These are phyloP conservation scores for Periplaneta americana DNA, from an alignment of 1,140 invertebrate species.

Conservation along the genomic window DNA sequence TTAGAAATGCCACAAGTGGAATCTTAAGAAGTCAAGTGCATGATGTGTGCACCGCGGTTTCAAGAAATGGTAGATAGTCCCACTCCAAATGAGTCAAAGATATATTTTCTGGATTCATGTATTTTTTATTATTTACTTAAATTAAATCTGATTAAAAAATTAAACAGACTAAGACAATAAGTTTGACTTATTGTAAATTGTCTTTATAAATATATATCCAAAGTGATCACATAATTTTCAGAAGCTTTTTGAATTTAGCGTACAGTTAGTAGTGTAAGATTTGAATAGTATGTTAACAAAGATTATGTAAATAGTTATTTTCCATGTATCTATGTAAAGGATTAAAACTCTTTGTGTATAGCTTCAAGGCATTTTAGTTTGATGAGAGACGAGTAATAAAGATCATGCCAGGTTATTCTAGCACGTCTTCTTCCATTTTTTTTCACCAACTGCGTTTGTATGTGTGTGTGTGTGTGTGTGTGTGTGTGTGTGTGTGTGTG, in stretches of 20 bases:
- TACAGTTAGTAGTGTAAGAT: neutral
- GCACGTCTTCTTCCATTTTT: neutral
- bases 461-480: too few relatives aligned
- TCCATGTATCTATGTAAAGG: constrained; percentile 12
- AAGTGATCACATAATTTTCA: neutral
- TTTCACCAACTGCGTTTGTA: neutral
- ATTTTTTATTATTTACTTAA: neutral
- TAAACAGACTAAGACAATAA: neutral
- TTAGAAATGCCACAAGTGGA: neutral
- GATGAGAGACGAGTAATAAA: neutral
- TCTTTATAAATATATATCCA: neutral
- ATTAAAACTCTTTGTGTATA: neutral
- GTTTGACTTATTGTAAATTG: neutral
- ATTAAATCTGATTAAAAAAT: neutral
- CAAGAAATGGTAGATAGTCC: neutral
- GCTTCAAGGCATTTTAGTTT: neutral
- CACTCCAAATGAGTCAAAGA: neutral
- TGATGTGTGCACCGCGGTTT: neutral
- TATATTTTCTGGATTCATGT: neutral
- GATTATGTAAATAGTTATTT: constrained; percentile 6
- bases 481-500: too few relatives aligned
- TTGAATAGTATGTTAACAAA: constrained; percentile 1
- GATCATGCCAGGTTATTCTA: neutral
- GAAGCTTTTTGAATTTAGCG: neutral
- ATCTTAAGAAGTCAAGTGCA: neutral